These are phyloP conservation scores for Blastomussa wellsi DNA, from an alignment of 92 coral and sea anemone species.

Conservation along the genomic window DNA sequence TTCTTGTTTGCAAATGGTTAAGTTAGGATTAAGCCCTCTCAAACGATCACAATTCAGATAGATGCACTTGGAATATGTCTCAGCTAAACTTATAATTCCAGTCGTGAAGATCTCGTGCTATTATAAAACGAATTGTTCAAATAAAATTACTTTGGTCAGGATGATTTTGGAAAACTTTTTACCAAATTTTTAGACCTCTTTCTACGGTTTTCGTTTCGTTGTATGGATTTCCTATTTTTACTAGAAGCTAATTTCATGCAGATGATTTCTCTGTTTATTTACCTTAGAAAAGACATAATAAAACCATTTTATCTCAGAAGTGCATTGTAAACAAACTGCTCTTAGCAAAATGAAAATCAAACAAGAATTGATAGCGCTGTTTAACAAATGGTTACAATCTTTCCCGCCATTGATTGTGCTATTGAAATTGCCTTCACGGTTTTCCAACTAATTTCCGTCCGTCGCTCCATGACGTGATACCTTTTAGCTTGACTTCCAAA, in stretches of 20 bases:
- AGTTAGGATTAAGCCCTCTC: constrained; percentile 20
- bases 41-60: constrained; percentile 21
- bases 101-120: background rate
- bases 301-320: constrained; percentile 71
- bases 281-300: constrained; percentile 56
- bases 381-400: constrained; percentile 78
- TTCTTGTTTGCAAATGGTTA: constrained; percentile 34
- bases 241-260: constrained; percentile 55
- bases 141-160: background rate
- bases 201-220: constrained; percentile 1
- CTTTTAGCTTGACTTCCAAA: constrained; percentile 51
- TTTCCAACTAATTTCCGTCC: constrained; percentile 77
- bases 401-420: constrained; percentile 66
- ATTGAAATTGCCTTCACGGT: constrained; percentile 64
- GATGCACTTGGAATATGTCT: background rate
- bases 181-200: background rate
- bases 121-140: background rate
- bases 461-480: constrained; percentile 64
- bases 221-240: constrained; percentile 42
- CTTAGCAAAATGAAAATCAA: constrained; percentile 80
- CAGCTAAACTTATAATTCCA: background rate
- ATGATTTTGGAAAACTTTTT: background rate
- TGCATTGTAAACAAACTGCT: constrained; percentile 76
- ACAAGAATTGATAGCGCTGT: constrained; percentile 69
- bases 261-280: constrained; percentile 59